phyloP scores from a whole-genome alignment of 2,113 vertebrate genomes.

The Porphyrio hochstetteri region DNA sequence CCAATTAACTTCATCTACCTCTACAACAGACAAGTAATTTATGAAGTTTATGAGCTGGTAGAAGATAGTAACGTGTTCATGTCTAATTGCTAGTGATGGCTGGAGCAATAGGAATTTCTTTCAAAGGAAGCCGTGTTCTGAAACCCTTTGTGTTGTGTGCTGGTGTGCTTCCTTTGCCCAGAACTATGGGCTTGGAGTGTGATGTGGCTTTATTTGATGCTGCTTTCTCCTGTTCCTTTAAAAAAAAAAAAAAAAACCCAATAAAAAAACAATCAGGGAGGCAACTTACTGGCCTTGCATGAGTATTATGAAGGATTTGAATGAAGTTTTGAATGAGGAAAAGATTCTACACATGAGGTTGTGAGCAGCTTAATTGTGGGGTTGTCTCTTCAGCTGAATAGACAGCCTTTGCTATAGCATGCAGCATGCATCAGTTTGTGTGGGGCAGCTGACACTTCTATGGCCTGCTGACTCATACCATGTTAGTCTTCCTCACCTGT shows the following conservation, averaged over 20 bases:
- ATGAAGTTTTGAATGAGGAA: neutral
- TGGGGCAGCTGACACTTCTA: neutral
- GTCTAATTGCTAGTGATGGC: neutral
- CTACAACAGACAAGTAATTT: neutral
- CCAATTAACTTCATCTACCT: neutral
- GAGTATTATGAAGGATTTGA: neutral
- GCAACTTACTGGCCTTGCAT: neutral
- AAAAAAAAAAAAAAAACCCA: neutral
- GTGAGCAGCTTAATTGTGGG: neutral
- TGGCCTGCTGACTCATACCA: fast-evolving
- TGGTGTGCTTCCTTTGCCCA: too few relatives aligned
- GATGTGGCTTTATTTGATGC: neutral
- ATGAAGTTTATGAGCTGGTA: slow-evolving; percentile 31
- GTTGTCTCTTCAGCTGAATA: neutral
- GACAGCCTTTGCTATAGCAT: neutral
- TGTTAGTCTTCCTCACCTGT: neutral
- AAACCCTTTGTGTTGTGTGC: too few relatives aligned
- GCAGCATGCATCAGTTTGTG: neutral
- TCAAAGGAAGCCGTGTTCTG: too few relatives aligned
- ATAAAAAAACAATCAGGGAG: neutral
- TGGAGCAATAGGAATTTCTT: neutral
- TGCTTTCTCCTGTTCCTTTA: neutral
- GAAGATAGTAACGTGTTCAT: neutral
- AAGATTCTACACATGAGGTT: neutral
- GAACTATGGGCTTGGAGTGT: too few relatives aligned